Conservation (phyloP, 2,113 vertebrate species). For the Amphilophus citrinellus region DNA sequence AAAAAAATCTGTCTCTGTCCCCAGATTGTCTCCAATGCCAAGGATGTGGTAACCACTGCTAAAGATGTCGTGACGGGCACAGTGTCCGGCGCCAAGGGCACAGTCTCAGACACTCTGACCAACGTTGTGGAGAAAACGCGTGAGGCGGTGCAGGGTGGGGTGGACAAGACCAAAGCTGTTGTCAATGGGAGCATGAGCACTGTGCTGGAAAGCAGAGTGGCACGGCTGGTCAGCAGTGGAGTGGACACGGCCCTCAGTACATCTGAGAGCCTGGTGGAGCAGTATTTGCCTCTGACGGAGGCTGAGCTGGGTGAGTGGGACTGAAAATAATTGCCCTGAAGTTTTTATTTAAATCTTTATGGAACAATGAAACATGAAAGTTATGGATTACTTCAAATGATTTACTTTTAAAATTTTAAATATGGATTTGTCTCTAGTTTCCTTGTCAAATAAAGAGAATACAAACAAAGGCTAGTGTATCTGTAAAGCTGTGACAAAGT, state of each 20-base stretch:
- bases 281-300: constrained; percentile 89
- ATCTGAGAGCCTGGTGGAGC: constrained; percentile 90
- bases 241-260: constrained; percentile 87
- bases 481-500: not conserved
- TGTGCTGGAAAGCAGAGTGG: constrained; percentile 87
- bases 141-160: constrained; percentile 84
- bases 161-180: constrained; percentile 86
- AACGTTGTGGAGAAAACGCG: constrained; percentile 86
- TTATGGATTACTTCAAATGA: accelerated
- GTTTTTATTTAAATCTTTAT: not conserved
- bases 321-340: not conserved
- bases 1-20: not conserved
- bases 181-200: constrained; percentile 88
- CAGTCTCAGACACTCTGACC: constrained; percentile 83
- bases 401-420: not conserved
- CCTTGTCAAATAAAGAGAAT: not conserved
- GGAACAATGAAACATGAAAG: not conserved
- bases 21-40: constrained; percentile 77
- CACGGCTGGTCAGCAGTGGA: constrained; percentile 83
- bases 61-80: constrained; percentile 83
- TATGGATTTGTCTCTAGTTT: not conserved
- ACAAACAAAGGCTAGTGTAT: not conserved
- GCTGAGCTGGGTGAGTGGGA: constrained; percentile 86
- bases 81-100: constrained; percentile 87
- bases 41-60: constrained; percentile 84